A percentile compares a stretch with the other conserved stretches of the same genome.
phyloP scores from a whole-genome alignment of 2,113 vertebrate species.

The Bolborhynchus lineola region DNA sequence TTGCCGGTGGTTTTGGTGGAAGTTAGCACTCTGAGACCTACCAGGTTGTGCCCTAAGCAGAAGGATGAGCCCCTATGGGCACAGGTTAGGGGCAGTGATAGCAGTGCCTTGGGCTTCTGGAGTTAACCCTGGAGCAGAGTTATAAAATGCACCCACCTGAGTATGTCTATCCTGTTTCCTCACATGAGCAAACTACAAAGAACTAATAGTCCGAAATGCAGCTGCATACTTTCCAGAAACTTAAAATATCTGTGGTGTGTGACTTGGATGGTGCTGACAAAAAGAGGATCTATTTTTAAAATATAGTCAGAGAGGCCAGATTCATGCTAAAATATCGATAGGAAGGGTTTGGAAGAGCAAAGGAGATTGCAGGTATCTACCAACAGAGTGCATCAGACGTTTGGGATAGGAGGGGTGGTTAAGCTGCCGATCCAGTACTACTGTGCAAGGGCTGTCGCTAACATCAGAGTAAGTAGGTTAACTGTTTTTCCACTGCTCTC shows the following conservation, averaged over 20 bases:
- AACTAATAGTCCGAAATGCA: background rate
- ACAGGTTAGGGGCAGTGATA: background rate
- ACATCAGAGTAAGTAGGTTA: constrained; percentile 77
- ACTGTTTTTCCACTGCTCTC: constrained; percentile 77
- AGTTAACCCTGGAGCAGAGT: background rate
- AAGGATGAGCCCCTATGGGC: background rate
- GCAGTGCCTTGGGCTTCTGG: background rate
- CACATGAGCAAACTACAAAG: background rate
- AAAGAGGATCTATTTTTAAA: constrained; percentile 33
- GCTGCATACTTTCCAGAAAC: background rate
- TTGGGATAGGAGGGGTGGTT: constrained; percentile 46
- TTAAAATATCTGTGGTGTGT: background rate
- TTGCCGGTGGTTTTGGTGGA: background rate
- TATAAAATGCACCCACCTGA: background rate
- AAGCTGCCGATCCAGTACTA: constrained; percentile 18
- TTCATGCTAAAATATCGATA: background rate
- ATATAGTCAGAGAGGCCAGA: background rate
- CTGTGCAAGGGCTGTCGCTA: constrained; percentile 48
- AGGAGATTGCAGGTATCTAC: constrained; percentile 53
- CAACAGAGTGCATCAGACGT: constrained; percentile 63
- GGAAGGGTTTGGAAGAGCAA: background rate
- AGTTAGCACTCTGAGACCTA: background rate
- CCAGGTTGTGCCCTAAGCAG: background rate
- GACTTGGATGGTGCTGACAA: background rate
- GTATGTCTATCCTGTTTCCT: background rate